Percentiles rank a stretch among this genome's conserved stretches.
Conservation (phyloP, 2,888 invertebrate genomes). For the Drosophila quinaria region DNA sequence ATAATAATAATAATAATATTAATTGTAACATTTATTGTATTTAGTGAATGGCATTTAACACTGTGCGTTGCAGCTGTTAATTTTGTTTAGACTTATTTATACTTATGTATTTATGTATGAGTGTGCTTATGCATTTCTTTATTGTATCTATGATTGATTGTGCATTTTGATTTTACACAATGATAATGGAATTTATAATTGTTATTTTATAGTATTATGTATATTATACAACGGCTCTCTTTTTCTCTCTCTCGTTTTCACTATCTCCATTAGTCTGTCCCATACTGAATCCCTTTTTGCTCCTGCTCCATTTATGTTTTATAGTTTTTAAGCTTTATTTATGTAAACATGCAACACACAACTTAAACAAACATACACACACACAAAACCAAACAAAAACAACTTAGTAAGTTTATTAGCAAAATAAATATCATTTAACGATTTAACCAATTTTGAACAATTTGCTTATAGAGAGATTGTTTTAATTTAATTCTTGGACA, state of each 20-base stretch:
- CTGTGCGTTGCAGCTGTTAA: constrained; percentile 69
- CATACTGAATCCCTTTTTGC: constrained; percentile 37
- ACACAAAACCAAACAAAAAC: constrained; percentile 28
- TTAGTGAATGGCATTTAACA: constrained; percentile 82
- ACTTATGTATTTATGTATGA: constrained; percentile 58
- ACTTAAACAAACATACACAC: constrained; percentile 50
- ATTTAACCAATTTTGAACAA: constrained; percentile 39
- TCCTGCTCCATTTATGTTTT: constrained; percentile 74
- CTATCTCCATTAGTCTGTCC: constrained; percentile 14
- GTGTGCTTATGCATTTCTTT: constrained; percentile 53
- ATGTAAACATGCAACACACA: constrained; percentile 63
- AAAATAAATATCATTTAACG: constrained; percentile 71
- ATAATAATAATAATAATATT: constrained; percentile 47
- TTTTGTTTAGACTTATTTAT: constrained; percentile 76
- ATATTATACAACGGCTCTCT: constrained; percentile 64
- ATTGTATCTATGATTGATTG: constrained; percentile 56
- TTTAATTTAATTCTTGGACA: constrained; percentile 36
- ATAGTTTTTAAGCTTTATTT: constrained; percentile 77
- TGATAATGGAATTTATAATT: constrained; percentile 59
- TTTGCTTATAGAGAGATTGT: constrained; percentile 48
- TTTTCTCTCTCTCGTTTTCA: constrained; percentile 1
- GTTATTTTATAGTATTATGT: constrained; percentile 74
- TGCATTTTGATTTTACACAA: constrained; percentile 72
- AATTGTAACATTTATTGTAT: constrained; percentile 68
- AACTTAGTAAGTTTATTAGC: constrained; percentile 78